These are phyloP conservation scores for Tragelaphus strepsiceros DNA, from an alignment of 2,113 vertebrate species.

Conservation along the genomic window DNA sequence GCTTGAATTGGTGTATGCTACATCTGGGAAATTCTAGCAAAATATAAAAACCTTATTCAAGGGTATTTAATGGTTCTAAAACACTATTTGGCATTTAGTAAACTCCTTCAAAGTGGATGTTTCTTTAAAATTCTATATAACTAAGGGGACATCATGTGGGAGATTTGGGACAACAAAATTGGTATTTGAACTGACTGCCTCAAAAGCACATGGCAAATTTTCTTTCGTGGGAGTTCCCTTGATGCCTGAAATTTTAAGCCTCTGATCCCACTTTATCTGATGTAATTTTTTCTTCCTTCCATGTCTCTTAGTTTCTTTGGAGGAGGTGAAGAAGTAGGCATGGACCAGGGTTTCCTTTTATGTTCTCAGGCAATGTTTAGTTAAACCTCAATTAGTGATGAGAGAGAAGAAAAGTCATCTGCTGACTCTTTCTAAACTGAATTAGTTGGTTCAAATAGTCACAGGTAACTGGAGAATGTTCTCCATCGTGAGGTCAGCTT, in stretches of 20 bases:
- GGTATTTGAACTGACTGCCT: not conserved
- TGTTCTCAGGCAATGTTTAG: slow-evolving; percentile 12
- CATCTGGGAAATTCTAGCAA: not conserved
- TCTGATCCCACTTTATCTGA: not conserved
- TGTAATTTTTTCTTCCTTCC: not conserved
- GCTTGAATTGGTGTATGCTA: not conserved
- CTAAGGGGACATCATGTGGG: not conserved
- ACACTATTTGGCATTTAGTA: not conserved
- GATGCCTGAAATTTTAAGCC: not conserved
- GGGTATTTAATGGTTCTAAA: not conserved
- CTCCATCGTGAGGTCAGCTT: not conserved
- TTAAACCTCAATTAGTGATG: not conserved
- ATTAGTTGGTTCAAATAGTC: not conserved
- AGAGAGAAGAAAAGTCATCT: not conserved
- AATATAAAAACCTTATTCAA: not conserved
- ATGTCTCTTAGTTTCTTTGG: not conserved
- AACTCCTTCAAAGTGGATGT: not conserved
- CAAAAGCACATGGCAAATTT: not conserved
- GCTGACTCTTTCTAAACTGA: not conserved
- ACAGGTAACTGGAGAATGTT: not conserved
- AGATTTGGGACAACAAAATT: not conserved
- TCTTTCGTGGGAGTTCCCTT: not conserved
- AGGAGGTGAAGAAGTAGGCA: not conserved
- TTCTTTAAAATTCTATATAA: not conserved
- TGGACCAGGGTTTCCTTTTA: not conserved